Evolutionary conservation across 2,113 vertebrate species (phyloP).

Genomic region (Pristiophorus japonicus): DNA sequence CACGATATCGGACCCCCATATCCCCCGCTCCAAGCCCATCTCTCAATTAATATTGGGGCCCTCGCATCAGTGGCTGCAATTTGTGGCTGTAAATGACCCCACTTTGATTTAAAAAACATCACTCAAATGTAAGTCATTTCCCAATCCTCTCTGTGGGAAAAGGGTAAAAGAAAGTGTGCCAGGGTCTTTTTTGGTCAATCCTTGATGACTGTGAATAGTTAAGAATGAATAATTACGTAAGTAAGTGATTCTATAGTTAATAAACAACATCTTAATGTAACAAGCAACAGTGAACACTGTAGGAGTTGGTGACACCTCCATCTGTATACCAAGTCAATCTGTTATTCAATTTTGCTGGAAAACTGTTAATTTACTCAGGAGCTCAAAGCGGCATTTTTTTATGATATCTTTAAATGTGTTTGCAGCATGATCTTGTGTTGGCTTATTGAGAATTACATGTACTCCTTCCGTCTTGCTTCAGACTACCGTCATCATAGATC

Average conservation of each 20-base stretch:
- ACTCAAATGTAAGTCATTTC: no score
- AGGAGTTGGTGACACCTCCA: constrained; percentile 13
- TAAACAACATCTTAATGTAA: neutral
- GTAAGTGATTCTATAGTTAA: neutral
- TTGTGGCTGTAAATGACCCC: no score
- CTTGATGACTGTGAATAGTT: no score
- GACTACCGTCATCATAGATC: neutral
- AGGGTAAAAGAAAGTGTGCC: no score
- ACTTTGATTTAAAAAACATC: no score
- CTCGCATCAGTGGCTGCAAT: no score
- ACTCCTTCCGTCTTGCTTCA: neutral
- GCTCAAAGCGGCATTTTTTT: neutral
- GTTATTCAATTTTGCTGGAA: constrained; percentile 14
- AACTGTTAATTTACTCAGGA: constrained; percentile 20
- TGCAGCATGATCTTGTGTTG: neutral
- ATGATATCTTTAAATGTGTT: neutral
- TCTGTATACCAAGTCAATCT: neutral
- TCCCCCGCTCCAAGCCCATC: no score
- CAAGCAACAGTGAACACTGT: constrained; percentile 31
- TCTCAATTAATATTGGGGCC: no score
- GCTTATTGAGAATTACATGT: neutral
- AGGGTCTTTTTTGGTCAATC: no score
- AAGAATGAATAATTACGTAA: neutral
- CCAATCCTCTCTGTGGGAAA: no score
- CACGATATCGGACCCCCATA: no score